Conservation (phyloP, 1,140 invertebrate genomes). For the Lithobius niger region DNA sequence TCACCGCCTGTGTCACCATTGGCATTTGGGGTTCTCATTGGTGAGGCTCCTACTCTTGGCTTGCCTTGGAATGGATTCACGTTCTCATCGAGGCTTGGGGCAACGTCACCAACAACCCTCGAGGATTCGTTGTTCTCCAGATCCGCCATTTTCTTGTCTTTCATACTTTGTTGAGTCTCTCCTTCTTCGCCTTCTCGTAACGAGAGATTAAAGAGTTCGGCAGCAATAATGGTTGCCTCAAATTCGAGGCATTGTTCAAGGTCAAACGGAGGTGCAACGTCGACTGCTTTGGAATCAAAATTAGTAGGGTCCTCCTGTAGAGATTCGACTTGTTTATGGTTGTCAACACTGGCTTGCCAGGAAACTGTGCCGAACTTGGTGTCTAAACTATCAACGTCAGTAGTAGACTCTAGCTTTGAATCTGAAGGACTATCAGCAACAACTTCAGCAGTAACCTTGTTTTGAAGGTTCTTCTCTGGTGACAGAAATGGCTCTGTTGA, state of each 20-base stretch:
- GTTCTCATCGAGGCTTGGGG: neutral
- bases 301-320: no score
- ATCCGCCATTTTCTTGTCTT: conserved; percentile 7
- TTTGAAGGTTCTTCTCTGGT: no score
- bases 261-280: no score
- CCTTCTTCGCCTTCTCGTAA: neutral
- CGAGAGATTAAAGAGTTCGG: neutral
- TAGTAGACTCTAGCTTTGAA: no score
- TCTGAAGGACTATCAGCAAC: no score
- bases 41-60: neutral
- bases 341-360: neutral
- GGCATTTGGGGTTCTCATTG: neutral
- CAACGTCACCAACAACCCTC: neutral
- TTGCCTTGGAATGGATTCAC: conserved; percentile 6
- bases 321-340: no score
- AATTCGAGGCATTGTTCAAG: neutral
- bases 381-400: neutral
- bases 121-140: conserved; percentile 2
- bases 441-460: no score
- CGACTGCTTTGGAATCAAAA: no score
- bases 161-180: neutral
- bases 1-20: neutral
- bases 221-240: conserved; percentile 2
- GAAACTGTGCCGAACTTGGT: neutral
- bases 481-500: no score